Evolutionary conservation across 1,140 invertebrate species (phyloP), one percentile per base, ranked within the genome.

Genomic region (Stratiolaelaps scimitus): DNA sequence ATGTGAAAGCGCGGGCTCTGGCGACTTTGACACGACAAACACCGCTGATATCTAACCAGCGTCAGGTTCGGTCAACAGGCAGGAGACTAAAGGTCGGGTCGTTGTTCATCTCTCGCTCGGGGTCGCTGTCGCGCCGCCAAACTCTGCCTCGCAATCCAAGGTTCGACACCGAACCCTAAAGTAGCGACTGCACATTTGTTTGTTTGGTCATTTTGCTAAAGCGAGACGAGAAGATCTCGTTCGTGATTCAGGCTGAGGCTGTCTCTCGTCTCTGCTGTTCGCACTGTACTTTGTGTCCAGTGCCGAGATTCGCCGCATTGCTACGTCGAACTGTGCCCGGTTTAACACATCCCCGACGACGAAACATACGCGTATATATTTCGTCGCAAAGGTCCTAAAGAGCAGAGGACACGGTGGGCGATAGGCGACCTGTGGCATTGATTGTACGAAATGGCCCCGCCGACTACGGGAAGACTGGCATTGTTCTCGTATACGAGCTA

Each of bases 11-110:
- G 19, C 44, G 19, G 44, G 13, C 44, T n/a, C n/a, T 45, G 44
- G 13, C 44, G 44, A 45, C n/a, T 45, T n/a, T 45, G 44, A 45
- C 44, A 45, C 44, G 44, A 19, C n/a, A 45, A 45, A 45, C 44
- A 13, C 44, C 44, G 44, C 13, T 13, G 44, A 45, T n/a, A 45
- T 45, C n/a, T n/a, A n/a, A n/a, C n/a, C n/a, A n/a, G n/a, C n/a
- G n/a, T n/a, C n/a, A n/a, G n/a, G n/a, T n/a, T n/a, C n/a, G 44
- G 13, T 45, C 44, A 45, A 19, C 44, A 19, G 13, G 19, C 13
- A 45, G 44, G 19, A 13, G 13, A 19, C 44, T 13, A 45, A 45
- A 45, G 19, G 19, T 45, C 44, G 13, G 19, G 44, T 45, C 44
- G 44, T 13, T n/a, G 44, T n/a, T 45, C n/a, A 13, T 45, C n/a